These are phyloP conservation scores for Aphelenchoides fujianensis DNA, from an alignment of 1,140 invertebrate species.

Conservation along the genomic window DNA sequence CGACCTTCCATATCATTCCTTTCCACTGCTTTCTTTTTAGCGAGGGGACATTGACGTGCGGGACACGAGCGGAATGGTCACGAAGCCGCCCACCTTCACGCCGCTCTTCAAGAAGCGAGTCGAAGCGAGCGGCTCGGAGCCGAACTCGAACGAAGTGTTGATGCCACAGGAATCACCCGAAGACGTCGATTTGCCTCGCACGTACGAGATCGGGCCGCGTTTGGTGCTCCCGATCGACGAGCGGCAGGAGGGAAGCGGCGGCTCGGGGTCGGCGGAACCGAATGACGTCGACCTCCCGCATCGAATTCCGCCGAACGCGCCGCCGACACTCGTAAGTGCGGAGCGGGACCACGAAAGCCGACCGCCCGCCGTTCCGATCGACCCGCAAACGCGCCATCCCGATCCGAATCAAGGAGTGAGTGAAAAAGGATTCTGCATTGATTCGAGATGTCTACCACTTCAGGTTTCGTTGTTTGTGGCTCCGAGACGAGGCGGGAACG, in stretches of 20 bases:
- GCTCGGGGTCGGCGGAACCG: not conserved
- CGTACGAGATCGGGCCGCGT: conserved; percentile 1
- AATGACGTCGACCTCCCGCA: not conserved
- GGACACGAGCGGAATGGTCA: not conserved
- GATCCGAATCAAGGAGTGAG: not conserved
- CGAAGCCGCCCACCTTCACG: not conserved
- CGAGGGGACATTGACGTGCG: conserved; percentile 17
- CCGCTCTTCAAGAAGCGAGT: conserved; percentile 3
- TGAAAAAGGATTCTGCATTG: not conserved
- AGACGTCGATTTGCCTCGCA: conserved; percentile 12
- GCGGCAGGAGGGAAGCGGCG: not conserved
- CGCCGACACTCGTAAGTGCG: not conserved
- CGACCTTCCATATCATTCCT: too few species aligned
- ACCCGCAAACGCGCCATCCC: not conserved
- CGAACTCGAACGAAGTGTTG: not conserved
- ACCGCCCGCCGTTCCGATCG: not conserved
- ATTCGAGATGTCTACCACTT: not conserved
- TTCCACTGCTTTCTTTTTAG: conserved; percentile 8
- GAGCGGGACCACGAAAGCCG: not conserved
- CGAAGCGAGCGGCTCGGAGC: not conserved
- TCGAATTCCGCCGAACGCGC: not conserved
- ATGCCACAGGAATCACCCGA: conserved; percentile 13
- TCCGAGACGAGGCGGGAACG: not conserved
- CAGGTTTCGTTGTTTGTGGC: not conserved
- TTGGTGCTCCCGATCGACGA: conserved; percentile 9